A percentile compares a stretch with the other conserved stretches of the same genome.
These are phyloP conservation scores for roundworm (Caenorhabditis elegans) DNA, from an alignment of 1,140 invertebrate species.

Conservation along the genomic window DNA sequence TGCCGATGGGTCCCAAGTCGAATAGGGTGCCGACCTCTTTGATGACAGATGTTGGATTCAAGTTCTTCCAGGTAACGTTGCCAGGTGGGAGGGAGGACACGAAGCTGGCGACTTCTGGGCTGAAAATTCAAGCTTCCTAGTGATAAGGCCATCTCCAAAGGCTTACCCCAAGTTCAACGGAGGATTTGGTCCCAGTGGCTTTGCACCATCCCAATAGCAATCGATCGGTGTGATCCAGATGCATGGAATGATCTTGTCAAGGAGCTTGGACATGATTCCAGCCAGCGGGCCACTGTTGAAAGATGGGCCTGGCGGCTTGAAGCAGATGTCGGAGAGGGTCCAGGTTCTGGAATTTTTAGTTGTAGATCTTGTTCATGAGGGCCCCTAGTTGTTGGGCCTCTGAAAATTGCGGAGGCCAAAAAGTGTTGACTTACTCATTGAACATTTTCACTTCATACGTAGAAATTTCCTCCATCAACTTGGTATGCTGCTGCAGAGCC, in stretches of 20 bases:
- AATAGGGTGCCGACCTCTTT: slow-evolving; percentile 54
- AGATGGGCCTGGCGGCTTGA: slow-evolving; percentile 61
- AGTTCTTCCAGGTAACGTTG: slow-evolving; percentile 64
- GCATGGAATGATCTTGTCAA: slow-evolving; percentile 79
- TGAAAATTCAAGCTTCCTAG: not conserved
- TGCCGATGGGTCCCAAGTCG: slow-evolving; percentile 57
- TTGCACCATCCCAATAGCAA: slow-evolving; percentile 98
- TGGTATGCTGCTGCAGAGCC: slow-evolving; percentile 59
- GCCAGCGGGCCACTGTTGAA: slow-evolving; percentile 49
- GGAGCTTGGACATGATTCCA: slow-evolving; percentile 52
- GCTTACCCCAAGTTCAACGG: slow-evolving; percentile 41
- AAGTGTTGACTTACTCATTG: slow-evolving; percentile 64
- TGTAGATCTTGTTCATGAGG: too few species aligned
- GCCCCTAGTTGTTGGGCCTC: too few species aligned
- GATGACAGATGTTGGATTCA: slow-evolving; percentile 58
- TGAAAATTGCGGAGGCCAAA: too few species aligned
- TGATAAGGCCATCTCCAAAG: not conserved
- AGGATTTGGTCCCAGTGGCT: slow-evolving; percentile 71
- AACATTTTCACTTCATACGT: slow-evolving; percentile 64
- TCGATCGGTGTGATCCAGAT: slow-evolving; percentile 94
- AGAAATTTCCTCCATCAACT: slow-evolving; percentile 63
- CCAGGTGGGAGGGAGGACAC: slow-evolving; percentile 56
- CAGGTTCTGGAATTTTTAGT: too few species aligned
- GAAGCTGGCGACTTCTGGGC: slow-evolving; percentile 42
- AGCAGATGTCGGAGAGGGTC: slow-evolving; percentile 64